Conservation (phyloP, 1,140 invertebrate species). For the Samia ricini region DNA sequence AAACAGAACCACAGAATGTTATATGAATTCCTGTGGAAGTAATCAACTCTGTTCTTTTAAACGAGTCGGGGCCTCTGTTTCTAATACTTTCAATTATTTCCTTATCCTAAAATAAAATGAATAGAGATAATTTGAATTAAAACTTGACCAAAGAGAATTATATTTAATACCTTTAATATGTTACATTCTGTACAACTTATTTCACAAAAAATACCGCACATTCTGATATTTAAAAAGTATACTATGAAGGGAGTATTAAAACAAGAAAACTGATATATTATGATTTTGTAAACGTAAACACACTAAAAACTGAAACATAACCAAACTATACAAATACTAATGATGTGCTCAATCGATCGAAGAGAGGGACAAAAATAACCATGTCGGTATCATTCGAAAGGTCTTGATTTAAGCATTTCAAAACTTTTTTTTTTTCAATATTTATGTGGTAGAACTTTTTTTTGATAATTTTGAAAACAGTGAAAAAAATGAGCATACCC, state of each 20-base stretch:
- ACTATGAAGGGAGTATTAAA: background rate
- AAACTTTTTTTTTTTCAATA: too few species aligned
- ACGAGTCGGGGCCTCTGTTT: constrained; percentile 63
- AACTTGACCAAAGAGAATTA: constrained; percentile 12
- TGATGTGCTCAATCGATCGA: background rate
- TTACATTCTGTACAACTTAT: constrained; percentile 22
- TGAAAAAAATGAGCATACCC: too few species aligned
- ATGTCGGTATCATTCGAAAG: too few species aligned
- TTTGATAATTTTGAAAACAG: too few species aligned
- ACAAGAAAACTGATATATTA: background rate
- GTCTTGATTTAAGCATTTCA: too few species aligned
- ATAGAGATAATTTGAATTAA: constrained; percentile 12
- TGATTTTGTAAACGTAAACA: background rate
- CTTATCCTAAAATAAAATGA: constrained; percentile 43
- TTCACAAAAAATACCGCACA: constrained; percentile 67
- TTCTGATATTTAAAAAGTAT: constrained; percentile 14
- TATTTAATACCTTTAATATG: constrained; percentile 10
- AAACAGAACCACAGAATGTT: constrained; percentile 51
- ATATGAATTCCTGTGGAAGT: constrained; percentile 28
- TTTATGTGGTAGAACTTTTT: too few species aligned
- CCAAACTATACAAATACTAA: background rate
- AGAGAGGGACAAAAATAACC: background rate
- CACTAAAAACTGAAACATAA: background rate
- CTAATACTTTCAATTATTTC: constrained; percentile 45
- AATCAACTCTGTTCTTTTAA: constrained; percentile 21